Conservation (phyloP, 2,888 invertebrate genomes). For the Drosophila antonietae region DNA sequence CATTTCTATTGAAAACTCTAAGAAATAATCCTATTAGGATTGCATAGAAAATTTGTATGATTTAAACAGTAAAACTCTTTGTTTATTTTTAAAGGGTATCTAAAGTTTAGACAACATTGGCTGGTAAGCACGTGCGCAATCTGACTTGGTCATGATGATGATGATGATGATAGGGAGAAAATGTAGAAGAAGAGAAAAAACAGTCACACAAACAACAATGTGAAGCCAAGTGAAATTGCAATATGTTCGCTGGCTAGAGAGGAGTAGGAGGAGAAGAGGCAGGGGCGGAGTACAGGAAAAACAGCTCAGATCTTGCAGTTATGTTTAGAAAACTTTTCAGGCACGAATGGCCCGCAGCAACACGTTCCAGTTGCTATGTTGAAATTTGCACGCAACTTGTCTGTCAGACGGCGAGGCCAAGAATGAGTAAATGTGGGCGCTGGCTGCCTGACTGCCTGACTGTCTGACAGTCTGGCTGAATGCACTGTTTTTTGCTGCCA, state of each 20-base stretch:
- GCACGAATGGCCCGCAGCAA: constrained; percentile 76
- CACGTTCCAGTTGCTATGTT: constrained; percentile 67
- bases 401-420: constrained; percentile 20
- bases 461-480: constrained; percentile 10
- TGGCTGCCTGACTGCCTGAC: constrained; percentile 15
- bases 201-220: constrained; percentile 53
- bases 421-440: constrained; percentile 9
- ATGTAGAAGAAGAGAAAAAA: constrained; percentile 11
- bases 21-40: background rate
- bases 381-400: constrained; percentile 59
- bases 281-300: constrained; percentile 36
- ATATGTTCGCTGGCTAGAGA: constrained; percentile 41
- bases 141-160: constrained; percentile 26
- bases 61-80: background rate
- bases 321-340: constrained; percentile 79
- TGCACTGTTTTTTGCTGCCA: constrained; percentile 61
- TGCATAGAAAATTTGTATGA: too few relatives aligned
- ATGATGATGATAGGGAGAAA: constrained; percentile 34
- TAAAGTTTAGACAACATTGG: constrained; percentile 14
- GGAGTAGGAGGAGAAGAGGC: too few relatives aligned
- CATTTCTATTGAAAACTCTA: background rate
- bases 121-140: constrained; percentile 28
- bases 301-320: constrained; percentile 64
- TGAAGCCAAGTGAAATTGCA: constrained; percentile 60
- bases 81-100: constrained; percentile 21